A percentile compares a stretch with the other conserved stretches of the same genome.
Evolutionary conservation across 2,888 invertebrate species (phyloP).

Genomic region (Agonopterix subpropinquella): DNA sequence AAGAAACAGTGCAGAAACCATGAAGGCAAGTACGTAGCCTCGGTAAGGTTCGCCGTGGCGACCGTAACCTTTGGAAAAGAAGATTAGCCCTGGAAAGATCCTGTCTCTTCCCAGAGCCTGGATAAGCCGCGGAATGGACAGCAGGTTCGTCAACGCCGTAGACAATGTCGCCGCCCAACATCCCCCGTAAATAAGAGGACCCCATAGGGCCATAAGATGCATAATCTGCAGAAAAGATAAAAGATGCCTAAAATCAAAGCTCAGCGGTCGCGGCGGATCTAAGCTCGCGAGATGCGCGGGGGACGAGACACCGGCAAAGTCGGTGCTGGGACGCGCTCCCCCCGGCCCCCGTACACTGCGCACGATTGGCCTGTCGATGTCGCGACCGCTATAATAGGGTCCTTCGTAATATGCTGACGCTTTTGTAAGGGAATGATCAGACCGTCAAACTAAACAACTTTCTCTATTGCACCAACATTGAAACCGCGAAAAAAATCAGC

Average conservation of each 20-base stretch:
- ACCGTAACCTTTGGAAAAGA: slow-evolving; percentile 93
- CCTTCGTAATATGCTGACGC: too few relatives aligned
- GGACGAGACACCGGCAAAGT: too few relatives aligned
- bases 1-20: slow-evolving; percentile 90
- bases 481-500: too few relatives aligned
- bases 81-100: slow-evolving; percentile 94
- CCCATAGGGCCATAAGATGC: slow-evolving; percentile 90
- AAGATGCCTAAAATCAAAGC: neutral
- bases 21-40: slow-evolving; percentile 93
- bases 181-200: slow-evolving; percentile 94
- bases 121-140: slow-evolving; percentile 93
- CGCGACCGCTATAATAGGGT: too few relatives aligned
- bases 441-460: too few relatives aligned
- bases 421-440: too few relatives aligned
- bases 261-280: too few relatives aligned
- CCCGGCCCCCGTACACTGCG: too few relatives aligned
- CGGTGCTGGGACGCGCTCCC: too few relatives aligned
- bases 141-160: slow-evolving; percentile 94
- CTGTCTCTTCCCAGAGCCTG: slow-evolving; percentile 95
- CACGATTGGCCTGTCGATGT: too few relatives aligned
- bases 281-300: too few relatives aligned
- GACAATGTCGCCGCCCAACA: slow-evolving; percentile 98
- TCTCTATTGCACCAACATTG: too few relatives aligned
- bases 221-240: slow-evolving; percentile 76
- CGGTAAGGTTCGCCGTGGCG: slow-evolving; percentile 89